Percentiles rank a stretch among this genome's conserved stretches.
These are phyloP conservation scores for Schizopygopsis pylzovi DNA, from an alignment of 2,797 vertebrate species.

Conservation along the genomic window DNA sequence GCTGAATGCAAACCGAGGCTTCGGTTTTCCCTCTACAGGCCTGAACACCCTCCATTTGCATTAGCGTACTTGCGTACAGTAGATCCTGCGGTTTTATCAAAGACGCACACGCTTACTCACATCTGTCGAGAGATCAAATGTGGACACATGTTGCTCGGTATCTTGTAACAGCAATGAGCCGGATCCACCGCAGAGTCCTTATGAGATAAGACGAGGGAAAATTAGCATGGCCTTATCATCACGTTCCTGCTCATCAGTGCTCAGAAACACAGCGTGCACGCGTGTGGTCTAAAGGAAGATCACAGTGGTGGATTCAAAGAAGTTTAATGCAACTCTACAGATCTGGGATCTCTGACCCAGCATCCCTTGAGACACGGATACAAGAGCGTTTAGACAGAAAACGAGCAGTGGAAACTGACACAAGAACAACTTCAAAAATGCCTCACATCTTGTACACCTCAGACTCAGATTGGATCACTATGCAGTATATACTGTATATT, in stretches of 20 bases:
- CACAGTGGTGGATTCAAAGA: constrained; percentile 13
- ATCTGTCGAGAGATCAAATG: constrained; percentile 16
- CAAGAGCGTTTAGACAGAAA: not conserved
- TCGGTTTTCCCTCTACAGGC: not conserved
- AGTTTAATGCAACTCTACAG: not conserved
- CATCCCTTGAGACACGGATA: not conserved
- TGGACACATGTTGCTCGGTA: constrained; percentile 6
- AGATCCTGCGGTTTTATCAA: not conserved
- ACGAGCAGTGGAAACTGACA: not conserved
- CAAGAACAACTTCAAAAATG: not conserved
- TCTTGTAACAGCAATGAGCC: constrained; percentile 10
- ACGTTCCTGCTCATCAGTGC: not conserved
- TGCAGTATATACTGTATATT: not conserved
- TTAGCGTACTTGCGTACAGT: not conserved
- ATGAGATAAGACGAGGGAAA: constrained; percentile 20
- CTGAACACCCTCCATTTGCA: not conserved
- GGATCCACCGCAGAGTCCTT: constrained; percentile 1
- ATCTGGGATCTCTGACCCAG: constrained; percentile 15
- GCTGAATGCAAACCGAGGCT: not conserved
- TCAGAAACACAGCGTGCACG: not conserved
- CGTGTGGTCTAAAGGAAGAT: constrained; percentile 27
- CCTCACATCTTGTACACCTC: not conserved
- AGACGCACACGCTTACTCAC: not conserved
- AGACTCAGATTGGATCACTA: not conserved
- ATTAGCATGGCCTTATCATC: constrained; percentile 27